These are phyloP conservation scores for Andrena dorsata DNA, from an alignment of 2,888 invertebrate species.

Conservation along the genomic window DNA sequence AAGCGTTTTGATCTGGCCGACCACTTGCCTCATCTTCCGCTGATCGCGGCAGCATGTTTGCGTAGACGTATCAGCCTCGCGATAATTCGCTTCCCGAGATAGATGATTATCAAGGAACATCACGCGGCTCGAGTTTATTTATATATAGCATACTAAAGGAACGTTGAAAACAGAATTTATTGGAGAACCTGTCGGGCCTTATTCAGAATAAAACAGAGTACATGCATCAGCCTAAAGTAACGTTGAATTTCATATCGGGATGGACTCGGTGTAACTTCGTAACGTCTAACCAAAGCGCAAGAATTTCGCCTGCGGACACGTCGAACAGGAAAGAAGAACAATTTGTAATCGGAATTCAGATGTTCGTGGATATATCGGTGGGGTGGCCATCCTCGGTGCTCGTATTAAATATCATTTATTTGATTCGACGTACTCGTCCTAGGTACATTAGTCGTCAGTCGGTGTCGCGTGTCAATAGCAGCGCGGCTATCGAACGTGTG, in stretches of 20 bases:
- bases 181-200: neutral
- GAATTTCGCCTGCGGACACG: neutral
- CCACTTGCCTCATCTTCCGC: constrained; percentile 57
- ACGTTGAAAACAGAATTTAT: neutral
- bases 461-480: constrained; percentile 70
- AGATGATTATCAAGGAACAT: neutral
- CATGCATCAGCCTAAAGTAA: neutral
- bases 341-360: constrained; percentile 20
- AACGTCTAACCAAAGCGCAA: constrained; percentile 33
- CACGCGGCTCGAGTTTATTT: neutral
- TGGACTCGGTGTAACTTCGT: neutral
- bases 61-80: constrained; percentile 25
- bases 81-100: neutral
- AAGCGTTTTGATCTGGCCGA: constrained; percentile 65
- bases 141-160: neutral
- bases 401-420: constrained; percentile 76
- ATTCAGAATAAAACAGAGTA: neutral
- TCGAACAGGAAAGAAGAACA: constrained; percentile 9
- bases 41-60: constrained; percentile 55
- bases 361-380: constrained; percentile 18
- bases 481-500: constrained; percentile 71
- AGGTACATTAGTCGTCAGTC: constrained; percentile 79
- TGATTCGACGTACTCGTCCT: constrained; percentile 69
- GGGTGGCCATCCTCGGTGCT: neutral
- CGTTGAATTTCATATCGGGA: neutral